phyloP scores from a whole-genome alignment of 2,797 vertebrate species.

The Valencia hispanica region DNA sequence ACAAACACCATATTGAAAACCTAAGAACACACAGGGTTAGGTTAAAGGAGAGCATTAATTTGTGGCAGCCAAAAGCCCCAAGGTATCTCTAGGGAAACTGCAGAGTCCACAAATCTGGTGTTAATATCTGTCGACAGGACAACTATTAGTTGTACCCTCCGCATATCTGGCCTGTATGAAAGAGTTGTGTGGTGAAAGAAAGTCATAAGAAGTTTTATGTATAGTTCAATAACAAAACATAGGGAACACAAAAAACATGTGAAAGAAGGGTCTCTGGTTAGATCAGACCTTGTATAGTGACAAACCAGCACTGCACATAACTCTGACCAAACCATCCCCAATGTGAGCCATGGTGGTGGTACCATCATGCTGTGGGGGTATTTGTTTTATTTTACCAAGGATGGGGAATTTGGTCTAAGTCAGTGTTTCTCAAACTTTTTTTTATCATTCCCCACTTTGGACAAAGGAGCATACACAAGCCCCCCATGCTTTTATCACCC shows the following conservation, averaged over 20 bases:
- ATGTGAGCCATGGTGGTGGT: not conserved
- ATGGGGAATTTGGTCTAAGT: too few relatives aligned
- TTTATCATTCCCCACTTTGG: too few relatives aligned
- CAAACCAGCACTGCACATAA: not conserved
- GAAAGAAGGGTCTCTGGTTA: not conserved
- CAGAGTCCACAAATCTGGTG: not conserved
- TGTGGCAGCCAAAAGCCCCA: not conserved
- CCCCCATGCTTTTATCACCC: too few relatives aligned
- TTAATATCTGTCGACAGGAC: too few relatives aligned
- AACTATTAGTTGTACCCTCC: too few relatives aligned
- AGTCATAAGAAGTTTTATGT: not conserved
- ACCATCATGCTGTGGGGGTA: too few relatives aligned
- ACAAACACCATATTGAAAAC: not conserved
- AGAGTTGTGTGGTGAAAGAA: not conserved
- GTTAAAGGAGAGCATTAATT: not conserved
- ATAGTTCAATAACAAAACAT: not conserved
- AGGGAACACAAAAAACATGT: not conserved
- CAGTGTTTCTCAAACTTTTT: too few relatives aligned
- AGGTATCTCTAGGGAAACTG: too few relatives aligned
- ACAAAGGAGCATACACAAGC: too few relatives aligned
- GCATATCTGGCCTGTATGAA: too few relatives aligned
- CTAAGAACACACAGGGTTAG: not conserved
- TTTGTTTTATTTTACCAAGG: too few relatives aligned
- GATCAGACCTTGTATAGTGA: not conserved
- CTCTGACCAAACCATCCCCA: not conserved